Percentiles rank a stretch among this genome's conserved stretches.
These are phyloP conservation scores for Acanthosepion pharaonis DNA, from an alignment of 2,888 invertebrate genomes.

Conservation along the genomic window DNA sequence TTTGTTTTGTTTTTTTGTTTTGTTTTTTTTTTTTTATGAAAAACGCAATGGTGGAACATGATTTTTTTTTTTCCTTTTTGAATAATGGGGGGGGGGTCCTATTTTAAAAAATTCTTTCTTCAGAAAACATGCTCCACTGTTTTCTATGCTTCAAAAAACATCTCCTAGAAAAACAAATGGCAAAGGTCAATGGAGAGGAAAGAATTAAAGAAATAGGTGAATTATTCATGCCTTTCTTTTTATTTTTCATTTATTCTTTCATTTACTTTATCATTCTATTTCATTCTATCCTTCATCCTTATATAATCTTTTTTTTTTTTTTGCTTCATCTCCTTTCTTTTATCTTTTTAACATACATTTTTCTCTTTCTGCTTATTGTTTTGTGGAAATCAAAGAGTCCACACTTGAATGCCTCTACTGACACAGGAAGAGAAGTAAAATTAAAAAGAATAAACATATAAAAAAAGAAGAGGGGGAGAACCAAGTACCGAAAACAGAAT, in stretches of 20 bases:
- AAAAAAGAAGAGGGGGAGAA: too few species aligned
- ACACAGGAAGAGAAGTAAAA: too few species aligned
- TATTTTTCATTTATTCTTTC: background rate
- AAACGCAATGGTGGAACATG: background rate
- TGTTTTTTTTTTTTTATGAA: background rate
- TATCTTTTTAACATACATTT: slow-evolving; percentile 6
- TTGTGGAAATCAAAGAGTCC: background rate
- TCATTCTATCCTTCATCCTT: background rate
- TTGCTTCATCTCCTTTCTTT: background rate
- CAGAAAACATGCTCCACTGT: background rate
- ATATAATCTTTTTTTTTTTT: background rate
- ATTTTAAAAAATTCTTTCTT: background rate
- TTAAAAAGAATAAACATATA: too few species aligned
- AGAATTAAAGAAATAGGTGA: background rate
- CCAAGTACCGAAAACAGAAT: too few species aligned
- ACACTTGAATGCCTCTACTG: background rate
- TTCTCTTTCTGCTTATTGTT: background rate
- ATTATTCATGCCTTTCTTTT: background rate
- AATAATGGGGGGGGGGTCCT: background rate
- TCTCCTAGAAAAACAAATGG: slow-evolving; percentile 7
- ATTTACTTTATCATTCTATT: background rate
- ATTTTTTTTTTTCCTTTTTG: background rate
- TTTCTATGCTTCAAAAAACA: slow-evolving; percentile 14
- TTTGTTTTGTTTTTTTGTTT: background rate
- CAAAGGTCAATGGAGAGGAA: background rate